phyloP scores from a whole-genome alignment of 2,113 vertebrate species.

The Corythoichthys haematopterus region DNA sequence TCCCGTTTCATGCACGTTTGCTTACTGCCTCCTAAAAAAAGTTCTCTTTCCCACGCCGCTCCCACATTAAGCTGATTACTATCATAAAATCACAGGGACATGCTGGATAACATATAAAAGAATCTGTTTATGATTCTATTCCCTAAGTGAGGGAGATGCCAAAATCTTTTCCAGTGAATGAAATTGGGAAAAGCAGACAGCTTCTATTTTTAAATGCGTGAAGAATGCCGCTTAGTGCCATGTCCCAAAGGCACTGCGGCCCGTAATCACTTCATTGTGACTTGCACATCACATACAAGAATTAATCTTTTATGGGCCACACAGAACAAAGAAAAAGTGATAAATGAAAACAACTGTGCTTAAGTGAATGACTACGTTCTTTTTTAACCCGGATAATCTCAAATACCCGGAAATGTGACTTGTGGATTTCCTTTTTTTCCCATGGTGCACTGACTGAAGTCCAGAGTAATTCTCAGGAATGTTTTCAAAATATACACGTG shows the following conservation, averaged over 20 bases:
- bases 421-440: neutral
- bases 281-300: conserved; percentile 72
- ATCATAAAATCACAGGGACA: neutral
- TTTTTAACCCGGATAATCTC: conserved; percentile 44
- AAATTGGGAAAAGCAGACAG: conserved; percentile 65
- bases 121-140: conserved; percentile 73
- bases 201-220: conserved; percentile 75
- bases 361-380: conserved; percentile 26
- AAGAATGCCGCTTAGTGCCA: conserved; percentile 72
- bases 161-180: conserved; percentile 66
- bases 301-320: conserved; percentile 63
- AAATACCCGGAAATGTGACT: conserved; percentile 36
- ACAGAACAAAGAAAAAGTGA: conserved; percentile 49
- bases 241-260: conserved; percentile 69
- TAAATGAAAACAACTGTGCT: conserved; percentile 56
- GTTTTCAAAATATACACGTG: neutral
- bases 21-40: conserved; percentile 40
- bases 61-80: conserved; percentile 52
- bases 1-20: conserved; percentile 48
- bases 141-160: conserved; percentile 58
- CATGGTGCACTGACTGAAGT: neutral
- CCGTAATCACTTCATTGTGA: conserved; percentile 78
- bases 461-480: neutral
- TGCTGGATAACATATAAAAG: conserved; percentile 1
- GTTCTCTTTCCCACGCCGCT: conserved; percentile 71